Percentiles rank a stretch among this genome's conserved stretches.
phyloP scores from a whole-genome alignment of 2,888 invertebrate genomes.

The Drosophila cracens region DNA sequence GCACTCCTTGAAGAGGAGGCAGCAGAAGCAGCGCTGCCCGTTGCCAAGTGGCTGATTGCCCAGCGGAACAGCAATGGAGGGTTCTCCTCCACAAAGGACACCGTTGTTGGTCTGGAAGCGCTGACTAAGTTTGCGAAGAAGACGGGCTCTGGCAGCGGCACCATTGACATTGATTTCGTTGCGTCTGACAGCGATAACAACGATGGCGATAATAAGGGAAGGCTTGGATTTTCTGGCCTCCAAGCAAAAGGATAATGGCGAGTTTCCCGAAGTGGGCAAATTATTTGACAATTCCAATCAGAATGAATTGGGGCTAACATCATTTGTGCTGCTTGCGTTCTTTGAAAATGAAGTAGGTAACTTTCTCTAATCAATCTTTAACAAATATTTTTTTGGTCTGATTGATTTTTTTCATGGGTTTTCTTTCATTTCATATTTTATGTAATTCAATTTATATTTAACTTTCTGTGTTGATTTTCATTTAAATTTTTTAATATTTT shows the following conservation, averaged over 20 bases:
- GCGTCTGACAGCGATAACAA: conserved; percentile 51
- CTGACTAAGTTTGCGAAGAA: conserved; percentile 88
- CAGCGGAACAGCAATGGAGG: conserved; percentile 90
- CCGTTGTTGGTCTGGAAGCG: conserved; percentile 90
- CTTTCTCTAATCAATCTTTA: neutral
- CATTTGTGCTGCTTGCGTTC: conserved; percentile 91
- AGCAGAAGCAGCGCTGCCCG: conserved; percentile 84
- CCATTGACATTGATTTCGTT: conserved; percentile 73
- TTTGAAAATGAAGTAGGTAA: conserved; percentile 87
- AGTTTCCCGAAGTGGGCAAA: conserved; percentile 92
- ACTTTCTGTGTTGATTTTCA: too few species aligned
- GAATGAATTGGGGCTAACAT: conserved; percentile 91
- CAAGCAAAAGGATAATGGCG: conserved; percentile 90
- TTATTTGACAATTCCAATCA: conserved; percentile 88
- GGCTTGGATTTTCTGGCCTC: conserved; percentile 90
- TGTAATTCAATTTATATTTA: too few species aligned
- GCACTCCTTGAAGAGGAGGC: conserved; percentile 86
- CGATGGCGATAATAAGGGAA: conserved; percentile 72
- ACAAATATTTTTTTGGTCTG: neutral
- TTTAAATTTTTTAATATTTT: too few species aligned
- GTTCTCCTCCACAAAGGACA: conserved; percentile 92
- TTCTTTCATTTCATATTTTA: neutral
- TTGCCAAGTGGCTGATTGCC: conserved; percentile 90
- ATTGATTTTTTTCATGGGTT: neutral
- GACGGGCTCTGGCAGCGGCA: conserved; percentile 84